Percentiles rank a stretch among this genome's conserved stretches.
Conservation (phyloP, 2,113 vertebrate species). For the Phalacrocorax pelagicus region DNA sequence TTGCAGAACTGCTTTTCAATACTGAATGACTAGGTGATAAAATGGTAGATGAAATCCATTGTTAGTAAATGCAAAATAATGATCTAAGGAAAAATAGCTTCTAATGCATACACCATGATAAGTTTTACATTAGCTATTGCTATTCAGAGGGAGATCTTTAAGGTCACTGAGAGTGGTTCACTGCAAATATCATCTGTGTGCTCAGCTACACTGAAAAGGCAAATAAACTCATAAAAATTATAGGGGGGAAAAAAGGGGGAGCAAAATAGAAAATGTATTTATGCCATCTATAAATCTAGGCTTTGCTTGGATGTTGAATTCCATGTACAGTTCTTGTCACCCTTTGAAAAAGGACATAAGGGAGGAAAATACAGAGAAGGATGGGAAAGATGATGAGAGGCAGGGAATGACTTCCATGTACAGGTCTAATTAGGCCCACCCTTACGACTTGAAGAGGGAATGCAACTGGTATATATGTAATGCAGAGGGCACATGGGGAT, state of each 20-base stretch:
- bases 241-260: not conserved
- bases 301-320: not conserved
- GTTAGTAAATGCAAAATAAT: not conserved
- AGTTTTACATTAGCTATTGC: not conserved
- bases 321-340: not conserved
- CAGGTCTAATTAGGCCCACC: not conserved
- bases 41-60: not conserved
- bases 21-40: not conserved
- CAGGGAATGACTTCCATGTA: not conserved
- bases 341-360: not conserved
- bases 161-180: not conserved
- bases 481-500: accelerated
- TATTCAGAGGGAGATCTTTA: not conserved
- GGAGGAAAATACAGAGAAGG: not conserved
- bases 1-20: not conserved
- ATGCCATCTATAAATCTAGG: not conserved
- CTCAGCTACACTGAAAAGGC: not conserved
- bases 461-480: not conserved
- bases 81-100: not conserved
- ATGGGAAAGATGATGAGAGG: not conserved
- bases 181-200: not conserved
- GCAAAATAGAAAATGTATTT: not conserved
- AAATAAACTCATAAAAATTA: not conserved
- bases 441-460: not conserved
- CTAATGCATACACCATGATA: not conserved